Conservation (phyloP, 2,113 vertebrate species). For the Pelecanoides urinatrix region DNA sequence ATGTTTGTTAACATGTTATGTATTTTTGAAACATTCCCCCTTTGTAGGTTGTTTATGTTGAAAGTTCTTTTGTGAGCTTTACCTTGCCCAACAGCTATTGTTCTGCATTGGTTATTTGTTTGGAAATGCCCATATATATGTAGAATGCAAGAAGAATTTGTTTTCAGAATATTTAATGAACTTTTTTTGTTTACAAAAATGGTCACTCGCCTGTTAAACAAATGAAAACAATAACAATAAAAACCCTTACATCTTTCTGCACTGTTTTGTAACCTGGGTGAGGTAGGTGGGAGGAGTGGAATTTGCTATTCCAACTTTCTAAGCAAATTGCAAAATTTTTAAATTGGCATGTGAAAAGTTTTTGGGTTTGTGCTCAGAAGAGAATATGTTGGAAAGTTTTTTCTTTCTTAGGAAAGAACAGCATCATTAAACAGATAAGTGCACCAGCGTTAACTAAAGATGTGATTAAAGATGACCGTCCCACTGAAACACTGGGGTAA, state of each 20-base stretch:
- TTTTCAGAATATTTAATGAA: neutral
- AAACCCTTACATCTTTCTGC: neutral
- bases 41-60: neutral
- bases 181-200: neutral
- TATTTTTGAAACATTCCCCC: neutral
- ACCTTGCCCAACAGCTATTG: neutral
- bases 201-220: neutral
- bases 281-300: neutral
- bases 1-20: accelerated
- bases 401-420: neutral
- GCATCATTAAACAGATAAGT: neutral
- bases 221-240: neutral
- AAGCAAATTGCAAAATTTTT: neutral
- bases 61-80: neutral
- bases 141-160: neutral
- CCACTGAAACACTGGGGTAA: neutral
- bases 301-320: neutral
- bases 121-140: neutral
- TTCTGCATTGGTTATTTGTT: neutral
- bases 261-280: neutral
- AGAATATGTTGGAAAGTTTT: neutral
- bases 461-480: neutral
- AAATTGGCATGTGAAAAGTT: neutral
- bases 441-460: neutral
- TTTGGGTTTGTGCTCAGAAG: neutral